Percentiles rank a stretch among this genome's conserved stretches.
These are phyloP conservation scores for Unio pictorum DNA, from an alignment of 2,888 invertebrate genomes.

Conservation along the genomic window DNA sequence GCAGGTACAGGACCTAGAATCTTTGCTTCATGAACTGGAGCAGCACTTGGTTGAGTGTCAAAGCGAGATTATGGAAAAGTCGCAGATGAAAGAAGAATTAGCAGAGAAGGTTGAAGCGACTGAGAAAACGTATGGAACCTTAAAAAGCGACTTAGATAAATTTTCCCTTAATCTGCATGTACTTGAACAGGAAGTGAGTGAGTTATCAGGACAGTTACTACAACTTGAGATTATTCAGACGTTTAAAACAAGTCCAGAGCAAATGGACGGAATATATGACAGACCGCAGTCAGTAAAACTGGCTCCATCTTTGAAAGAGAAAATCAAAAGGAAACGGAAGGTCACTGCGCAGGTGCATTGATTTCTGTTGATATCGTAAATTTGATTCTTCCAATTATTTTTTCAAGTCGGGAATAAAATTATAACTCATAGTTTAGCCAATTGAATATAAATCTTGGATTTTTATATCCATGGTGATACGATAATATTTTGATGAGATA, in stretches of 20 bases:
- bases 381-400: no score
- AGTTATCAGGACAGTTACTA: conserved; percentile 55
- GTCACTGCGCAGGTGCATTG: conserved; percentile 34
- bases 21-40: conserved; percentile 51
- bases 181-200: conserved; percentile 61
- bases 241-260: conserved; percentile 67
- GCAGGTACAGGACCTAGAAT: conserved; percentile 62
- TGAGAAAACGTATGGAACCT: conserved; percentile 53
- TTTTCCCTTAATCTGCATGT: conserved; percentile 58
- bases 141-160: conserved; percentile 59
- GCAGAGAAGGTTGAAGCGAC: conserved; percentile 55
- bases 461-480: no score
- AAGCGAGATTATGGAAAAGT: conserved; percentile 55
- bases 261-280: conserved; percentile 66
- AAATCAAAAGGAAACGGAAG: conserved; percentile 57
- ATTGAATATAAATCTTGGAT: no score
- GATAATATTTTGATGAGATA: no score
- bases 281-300: conserved; percentile 64
- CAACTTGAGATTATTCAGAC: conserved; percentile 68
- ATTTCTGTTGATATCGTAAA: background rate
- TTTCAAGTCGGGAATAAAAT: no score
- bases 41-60: conserved; percentile 55
- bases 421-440: no score
- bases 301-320: conserved; percentile 66
- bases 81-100: conserved; percentile 53